These are phyloP conservation scores for Zoanthus sansibaricus DNA, from an alignment of 92 coral and sea anemone genomes.

Conservation along the genomic window DNA sequence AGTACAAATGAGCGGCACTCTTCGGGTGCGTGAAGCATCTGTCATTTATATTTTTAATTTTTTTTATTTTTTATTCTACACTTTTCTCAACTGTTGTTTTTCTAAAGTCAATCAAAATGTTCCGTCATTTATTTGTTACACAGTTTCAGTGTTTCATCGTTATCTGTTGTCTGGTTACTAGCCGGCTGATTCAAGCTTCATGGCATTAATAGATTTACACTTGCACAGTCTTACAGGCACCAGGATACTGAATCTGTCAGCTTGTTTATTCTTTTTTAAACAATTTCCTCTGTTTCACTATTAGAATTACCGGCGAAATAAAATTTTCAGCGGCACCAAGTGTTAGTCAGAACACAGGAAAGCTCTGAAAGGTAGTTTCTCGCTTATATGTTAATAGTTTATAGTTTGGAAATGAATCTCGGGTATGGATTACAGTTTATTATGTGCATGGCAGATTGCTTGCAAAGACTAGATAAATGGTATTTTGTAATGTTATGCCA, in stretches of 20 bases:
- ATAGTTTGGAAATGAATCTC: neutral
- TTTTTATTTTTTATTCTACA: neutral
- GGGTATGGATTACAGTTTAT: conserved; percentile 22
- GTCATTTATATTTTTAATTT: neutral
- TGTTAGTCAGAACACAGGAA: neutral
- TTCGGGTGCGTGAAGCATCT: neutral
- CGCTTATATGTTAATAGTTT: conserved; percentile 21
- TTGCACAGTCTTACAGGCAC: conserved; percentile 38
- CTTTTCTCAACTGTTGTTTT: neutral
- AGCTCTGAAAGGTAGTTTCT: neutral
- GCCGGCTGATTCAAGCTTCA: neutral
- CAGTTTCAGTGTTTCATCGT: conserved; percentile 39
- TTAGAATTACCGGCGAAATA: conserved; percentile 9
- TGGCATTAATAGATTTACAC: conserved; percentile 28
- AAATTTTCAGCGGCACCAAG: conserved; percentile 1
- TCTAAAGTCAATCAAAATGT: neutral
- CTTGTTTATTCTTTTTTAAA: conserved; percentile 31
- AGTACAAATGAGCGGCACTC: neutral
- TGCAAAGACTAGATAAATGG: neutral
- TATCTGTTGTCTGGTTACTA: conserved; percentile 31
- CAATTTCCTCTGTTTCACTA: conserved; percentile 8
- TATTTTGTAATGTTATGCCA: conserved; percentile 2
- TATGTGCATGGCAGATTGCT: neutral
- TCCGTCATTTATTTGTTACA: conserved; percentile 6
- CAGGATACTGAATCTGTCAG: conserved; percentile 37